Percentiles rank a stretch among this genome's conserved stretches.
Conservation (phyloP, 2,113 vertebrate genomes). For the Ellobius talpinus region DNA sequence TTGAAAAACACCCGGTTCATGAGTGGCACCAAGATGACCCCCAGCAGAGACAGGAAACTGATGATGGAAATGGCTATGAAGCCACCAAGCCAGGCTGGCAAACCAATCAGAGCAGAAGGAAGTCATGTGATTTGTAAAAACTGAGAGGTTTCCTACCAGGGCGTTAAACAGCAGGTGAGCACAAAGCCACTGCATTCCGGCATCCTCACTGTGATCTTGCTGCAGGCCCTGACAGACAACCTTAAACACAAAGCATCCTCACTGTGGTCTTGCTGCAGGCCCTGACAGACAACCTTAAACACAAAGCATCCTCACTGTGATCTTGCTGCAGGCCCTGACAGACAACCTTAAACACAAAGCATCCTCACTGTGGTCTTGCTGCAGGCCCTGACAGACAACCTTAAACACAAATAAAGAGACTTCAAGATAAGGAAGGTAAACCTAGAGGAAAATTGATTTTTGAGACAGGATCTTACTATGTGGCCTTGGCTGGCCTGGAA, state of each 20-base stretch:
- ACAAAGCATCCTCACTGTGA: too few species aligned
- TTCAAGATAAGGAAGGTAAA: not conserved
- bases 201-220: not conserved
- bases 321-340: not conserved
- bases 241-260: not conserved
- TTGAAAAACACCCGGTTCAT: conserved; percentile 98
- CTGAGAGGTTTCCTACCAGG: not conserved
- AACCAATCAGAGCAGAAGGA: conserved; percentile 57
- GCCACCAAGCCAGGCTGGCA: conserved; percentile 95
- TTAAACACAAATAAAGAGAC: not conserved
- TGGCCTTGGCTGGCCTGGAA: not conserved
- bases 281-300: not conserved
- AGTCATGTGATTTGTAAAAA: not conserved
- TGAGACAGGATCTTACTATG: not conserved
- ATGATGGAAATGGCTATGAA: conserved; percentile 97
- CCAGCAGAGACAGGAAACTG: conserved; percentile 95
- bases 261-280: too few species aligned
- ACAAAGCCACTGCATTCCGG: not conserved
- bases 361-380: not conserved
- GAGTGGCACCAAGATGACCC: conserved; percentile 95
- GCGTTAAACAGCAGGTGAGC: not conserved
- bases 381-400: not conserved
- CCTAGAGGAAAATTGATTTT: not conserved
- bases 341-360: not conserved
- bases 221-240: not conserved